Base-by-base conservation (phyloP, 2,797 vertebrate genomes). In the Hafferia zeledoni region DNA sequence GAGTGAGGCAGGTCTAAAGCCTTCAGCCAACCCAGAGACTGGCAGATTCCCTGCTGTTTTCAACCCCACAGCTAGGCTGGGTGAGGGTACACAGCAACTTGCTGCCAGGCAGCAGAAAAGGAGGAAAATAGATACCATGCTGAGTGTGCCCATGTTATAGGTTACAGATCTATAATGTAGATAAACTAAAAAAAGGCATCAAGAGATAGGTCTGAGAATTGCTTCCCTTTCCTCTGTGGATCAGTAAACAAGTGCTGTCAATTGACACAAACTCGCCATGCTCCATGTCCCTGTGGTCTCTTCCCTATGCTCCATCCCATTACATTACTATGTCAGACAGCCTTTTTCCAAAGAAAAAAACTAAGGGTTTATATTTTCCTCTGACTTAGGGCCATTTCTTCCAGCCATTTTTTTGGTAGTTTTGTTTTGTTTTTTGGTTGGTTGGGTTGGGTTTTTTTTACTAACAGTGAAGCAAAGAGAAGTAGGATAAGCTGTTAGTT, bases 21-120 rank as follows among this genome's bases (percentile, higher is more conserved):
- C 24, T 80, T 71, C n/a, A 57, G 53, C 24, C 0, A 0, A 46
- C 33, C 8, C 44, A 31, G 41, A 83, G 53, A 17, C 3, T 67
- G 47, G 17, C 33, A 49, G 33, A 49, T 60, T 52, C 17, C 39
- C 47, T 85, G 18, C 33, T 53, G 39, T 33, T 74, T 83, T 57
- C 47, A 72, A 59, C 7, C 59, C 55, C 63, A 35, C 33, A 49
- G 33, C 24, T 46, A 24, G 13, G 49, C 0, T 37, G 53, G 13
- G 39, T 31, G 9, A 84, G 46, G 41, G 37, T 17, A 86, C 52
- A 70, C 20, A 63, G 53, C 41, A 81, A 59, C 37, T 52, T 65
- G 14, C 57, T 89, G 63, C n/a, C 69, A 89, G 39, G 56, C 28
- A 87, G 77, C 37, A 52, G 23, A 77, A 17, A 7, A 39, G 28